Evolutionary conservation across 2,113 vertebrate species (phyloP).

Genomic region (Pseudorhombus dupliciocellatus): DNA sequence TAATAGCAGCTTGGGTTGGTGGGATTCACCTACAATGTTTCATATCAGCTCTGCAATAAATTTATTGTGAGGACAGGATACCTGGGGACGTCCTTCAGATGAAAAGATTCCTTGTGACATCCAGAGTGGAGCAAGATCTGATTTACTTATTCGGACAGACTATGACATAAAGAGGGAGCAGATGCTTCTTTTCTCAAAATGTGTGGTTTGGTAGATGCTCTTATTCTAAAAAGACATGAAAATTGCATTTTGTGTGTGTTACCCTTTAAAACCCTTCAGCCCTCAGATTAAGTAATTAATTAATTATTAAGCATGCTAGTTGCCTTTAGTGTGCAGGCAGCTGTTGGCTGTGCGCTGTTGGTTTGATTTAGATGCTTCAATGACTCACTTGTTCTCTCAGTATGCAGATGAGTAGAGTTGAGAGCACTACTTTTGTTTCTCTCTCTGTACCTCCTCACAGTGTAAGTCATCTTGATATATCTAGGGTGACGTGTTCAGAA

Average conservation of each 20-base stretch:
- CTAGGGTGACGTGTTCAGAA: slow-evolving; percentile 30
- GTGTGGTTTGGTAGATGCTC: no score
- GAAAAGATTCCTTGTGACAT: not conserved
- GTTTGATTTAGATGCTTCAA: slow-evolving; percentile 60
- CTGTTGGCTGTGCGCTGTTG: slow-evolving; percentile 45
- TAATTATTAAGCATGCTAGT: slow-evolving; percentile 54
- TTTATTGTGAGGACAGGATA: not conserved
- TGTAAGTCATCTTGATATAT: slow-evolving; percentile 51
- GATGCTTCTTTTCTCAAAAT: no score
- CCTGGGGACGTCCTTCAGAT: no score
- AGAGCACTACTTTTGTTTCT: slow-evolving; percentile 32
- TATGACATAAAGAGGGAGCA: no score
- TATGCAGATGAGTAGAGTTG: slow-evolving; percentile 60
- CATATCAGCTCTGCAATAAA: not conserved
- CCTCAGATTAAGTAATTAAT: no score
- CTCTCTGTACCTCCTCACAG: slow-evolving; percentile 28
- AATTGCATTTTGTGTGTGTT: not conserved
- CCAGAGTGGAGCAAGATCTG: not conserved
- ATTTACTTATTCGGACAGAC: not conserved
- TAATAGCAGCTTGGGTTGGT: not conserved
- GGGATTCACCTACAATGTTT: not conserved
- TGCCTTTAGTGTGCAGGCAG: slow-evolving; percentile 43
- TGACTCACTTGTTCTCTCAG: slow-evolving; percentile 65
- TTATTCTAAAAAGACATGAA: not conserved
- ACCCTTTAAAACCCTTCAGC: not conserved